Base-by-base conservation (phyloP, 2,113 vertebrate species). In the Pterocles gutturalis region DNA sequence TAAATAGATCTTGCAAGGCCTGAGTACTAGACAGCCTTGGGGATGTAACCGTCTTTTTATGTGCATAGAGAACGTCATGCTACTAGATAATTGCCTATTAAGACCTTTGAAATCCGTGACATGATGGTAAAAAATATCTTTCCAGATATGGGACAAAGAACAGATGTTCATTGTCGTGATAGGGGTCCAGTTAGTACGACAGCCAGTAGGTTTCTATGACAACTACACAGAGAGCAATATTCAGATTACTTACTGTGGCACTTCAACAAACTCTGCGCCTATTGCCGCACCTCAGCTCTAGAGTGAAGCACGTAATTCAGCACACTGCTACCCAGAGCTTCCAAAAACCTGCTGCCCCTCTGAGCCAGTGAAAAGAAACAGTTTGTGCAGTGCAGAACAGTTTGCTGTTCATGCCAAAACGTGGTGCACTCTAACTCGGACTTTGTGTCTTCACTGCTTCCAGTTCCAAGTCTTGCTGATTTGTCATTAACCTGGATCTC, bases 271-370 rank as follows among this genome's bases (percentile, higher is more conserved):
- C 28, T 29, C 19, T 55, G 5, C 29, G 61, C 29, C 45, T 76
- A 7, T 38, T 64, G n/a, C 2, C 0, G 8, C 14, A 41, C 20
- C 20, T 62, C 46, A 1, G 0, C 41, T 90, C 49, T 45, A 60
- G 34, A 84, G 10, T 41, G 34, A 87, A 93, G 87, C 2, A 2
- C 28, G 3, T 33, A 80, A 45, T 87, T 78, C 55, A 33, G 20
- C 43, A 70, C 4, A 3, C 6, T 75, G 26, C 7, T n/a, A 58
- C 18, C 10, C 28, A 67, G 11, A 76, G 16, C 36, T 80, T 58
- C n/a, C 57, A 49, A 83, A 95, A 77, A 18, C 7, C 18, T 49
- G 1, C 36, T 83, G 18, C 19, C 24, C 49, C 43, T 67, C 18
- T 53, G 92, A 77, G 34, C 14, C 38, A 92, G 6, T 25, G 9